Conservation (phyloP, 35 echinoderm and acorn worm species). For the Chiridota heheva region DNA sequence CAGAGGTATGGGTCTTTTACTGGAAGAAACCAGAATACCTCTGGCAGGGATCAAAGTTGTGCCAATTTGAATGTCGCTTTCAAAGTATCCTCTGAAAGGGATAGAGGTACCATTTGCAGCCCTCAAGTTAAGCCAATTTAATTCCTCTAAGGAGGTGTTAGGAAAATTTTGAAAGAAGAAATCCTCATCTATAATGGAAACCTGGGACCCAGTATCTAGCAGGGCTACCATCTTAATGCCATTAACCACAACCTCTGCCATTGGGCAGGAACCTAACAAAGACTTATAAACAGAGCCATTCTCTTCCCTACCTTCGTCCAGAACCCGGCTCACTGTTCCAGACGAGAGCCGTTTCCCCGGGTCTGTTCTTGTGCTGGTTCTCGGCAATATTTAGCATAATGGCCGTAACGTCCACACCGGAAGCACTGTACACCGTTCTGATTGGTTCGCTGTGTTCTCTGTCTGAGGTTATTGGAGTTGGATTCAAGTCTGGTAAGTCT, state of each 20-base stretch:
- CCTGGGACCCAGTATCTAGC: constrained; percentile 40
- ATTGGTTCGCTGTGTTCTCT: background rate
- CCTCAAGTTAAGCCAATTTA: background rate
- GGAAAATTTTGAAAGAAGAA: background rate
- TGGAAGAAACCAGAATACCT: constrained; percentile 4
- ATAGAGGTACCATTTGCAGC: constrained; percentile 13
- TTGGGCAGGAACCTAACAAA: background rate
- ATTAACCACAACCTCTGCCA: background rate
- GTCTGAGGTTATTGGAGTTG: background rate
- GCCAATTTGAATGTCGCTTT: constrained; percentile 1
- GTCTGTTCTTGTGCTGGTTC: background rate
- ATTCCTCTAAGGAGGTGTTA: background rate
- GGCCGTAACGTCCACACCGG: constrained; percentile 5
- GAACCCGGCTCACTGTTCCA: constrained; percentile 23
- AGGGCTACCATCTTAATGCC: background rate
- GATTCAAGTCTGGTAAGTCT: background rate
- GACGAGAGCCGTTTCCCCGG: background rate
- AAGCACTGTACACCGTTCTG: constrained; percentile 1
- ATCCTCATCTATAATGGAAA: background rate
- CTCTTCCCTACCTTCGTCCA: background rate
- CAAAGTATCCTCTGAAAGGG: constrained; percentile 22
- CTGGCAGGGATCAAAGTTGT: background rate
- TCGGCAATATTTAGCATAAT: constrained; percentile 9
- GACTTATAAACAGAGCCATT: constrained; percentile 16
- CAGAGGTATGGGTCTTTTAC: background rate